Conservation (phyloP, 2,888 invertebrate species). For the Zygothrica quintamaculata region DNA sequence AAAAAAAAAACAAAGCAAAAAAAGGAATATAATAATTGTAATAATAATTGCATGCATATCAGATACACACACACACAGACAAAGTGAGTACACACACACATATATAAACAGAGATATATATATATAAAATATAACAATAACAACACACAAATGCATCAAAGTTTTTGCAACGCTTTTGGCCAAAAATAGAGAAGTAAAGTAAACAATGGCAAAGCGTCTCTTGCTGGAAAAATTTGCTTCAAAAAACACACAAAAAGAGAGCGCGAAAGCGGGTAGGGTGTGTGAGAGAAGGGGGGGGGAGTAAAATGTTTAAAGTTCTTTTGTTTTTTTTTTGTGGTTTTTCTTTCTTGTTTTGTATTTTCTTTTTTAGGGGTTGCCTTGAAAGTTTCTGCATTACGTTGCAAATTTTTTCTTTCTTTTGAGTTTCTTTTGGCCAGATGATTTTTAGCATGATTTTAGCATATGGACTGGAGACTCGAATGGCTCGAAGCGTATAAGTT, state of each 20-base stretch:
- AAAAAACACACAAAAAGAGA: too few species aligned
- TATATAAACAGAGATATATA: conserved; percentile 14
- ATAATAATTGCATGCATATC: conserved; percentile 58
- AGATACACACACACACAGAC: conserved; percentile 29
- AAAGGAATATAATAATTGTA: conserved; percentile 11
- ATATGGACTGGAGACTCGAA: conserved; percentile 49
- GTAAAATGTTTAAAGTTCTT: too few species aligned
- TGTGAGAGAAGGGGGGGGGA: too few species aligned
- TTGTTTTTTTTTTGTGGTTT: conserved; percentile 4
- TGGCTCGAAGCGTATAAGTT: conserved; percentile 56
- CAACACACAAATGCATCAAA: conserved; percentile 59
- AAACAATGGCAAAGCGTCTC: conserved; percentile 34
- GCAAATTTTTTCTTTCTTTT: conserved; percentile 41
- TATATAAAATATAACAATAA: conserved; percentile 21
- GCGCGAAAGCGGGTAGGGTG: conserved; percentile 26
- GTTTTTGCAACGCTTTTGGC: conserved; percentile 40
- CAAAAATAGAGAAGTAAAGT: conserved; percentile 10
- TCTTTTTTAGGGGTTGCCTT: conserved; percentile 32
- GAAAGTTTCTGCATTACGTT: conserved; percentile 63
- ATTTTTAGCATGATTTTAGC: conserved; percentile 62
- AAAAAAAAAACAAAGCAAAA: conserved; percentile 19
- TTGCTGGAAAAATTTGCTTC: conserved; percentile 47
- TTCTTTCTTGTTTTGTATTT: conserved; percentile 1
- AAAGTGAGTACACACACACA: too few species aligned
- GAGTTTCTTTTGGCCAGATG: conserved; percentile 41